phyloP scores from a whole-genome alignment of 2,888 invertebrate species.

The Callimorpha dominula region DNA sequence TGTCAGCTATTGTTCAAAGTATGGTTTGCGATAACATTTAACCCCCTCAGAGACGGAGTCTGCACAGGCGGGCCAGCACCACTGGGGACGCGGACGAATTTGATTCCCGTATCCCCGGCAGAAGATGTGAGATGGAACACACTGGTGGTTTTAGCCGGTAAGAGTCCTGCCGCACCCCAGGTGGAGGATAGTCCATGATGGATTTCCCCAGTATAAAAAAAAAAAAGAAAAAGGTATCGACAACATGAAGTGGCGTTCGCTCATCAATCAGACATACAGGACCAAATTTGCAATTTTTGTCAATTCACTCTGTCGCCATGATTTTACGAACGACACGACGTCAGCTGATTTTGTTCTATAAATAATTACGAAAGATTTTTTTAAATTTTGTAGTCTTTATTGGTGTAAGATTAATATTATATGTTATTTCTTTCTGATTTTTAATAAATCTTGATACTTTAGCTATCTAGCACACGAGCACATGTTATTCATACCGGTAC shows the following conservation, averaged over 20 bases:
- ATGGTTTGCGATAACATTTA: too few species aligned
- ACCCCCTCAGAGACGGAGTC: too few species aligned
- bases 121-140: too few species aligned
- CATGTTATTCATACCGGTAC: background rate
- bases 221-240: too few species aligned
- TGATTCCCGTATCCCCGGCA: too few species aligned
- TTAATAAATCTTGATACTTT: background rate
- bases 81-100: too few species aligned
- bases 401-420: background rate
- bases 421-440: background rate
- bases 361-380: conserved; percentile 13
- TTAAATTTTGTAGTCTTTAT: conserved; percentile 8
- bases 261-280: conserved; percentile 58
- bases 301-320: conserved; percentile 20
- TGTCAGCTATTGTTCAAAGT: too few species aligned
- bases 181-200: too few species aligned
- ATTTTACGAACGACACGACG: conserved; percentile 1
- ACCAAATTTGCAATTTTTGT: conserved; percentile 48
- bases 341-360: conserved; percentile 18
- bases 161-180: too few species aligned
- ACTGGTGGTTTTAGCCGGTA: too few species aligned
- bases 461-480: background rate
- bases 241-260: conserved; percentile 47
- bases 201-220: too few species aligned
- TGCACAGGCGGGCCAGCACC: too few species aligned